phyloP scores from a whole-genome alignment of 2,888 invertebrate genomes.

The Heteromyza rotundicornis region DNA sequence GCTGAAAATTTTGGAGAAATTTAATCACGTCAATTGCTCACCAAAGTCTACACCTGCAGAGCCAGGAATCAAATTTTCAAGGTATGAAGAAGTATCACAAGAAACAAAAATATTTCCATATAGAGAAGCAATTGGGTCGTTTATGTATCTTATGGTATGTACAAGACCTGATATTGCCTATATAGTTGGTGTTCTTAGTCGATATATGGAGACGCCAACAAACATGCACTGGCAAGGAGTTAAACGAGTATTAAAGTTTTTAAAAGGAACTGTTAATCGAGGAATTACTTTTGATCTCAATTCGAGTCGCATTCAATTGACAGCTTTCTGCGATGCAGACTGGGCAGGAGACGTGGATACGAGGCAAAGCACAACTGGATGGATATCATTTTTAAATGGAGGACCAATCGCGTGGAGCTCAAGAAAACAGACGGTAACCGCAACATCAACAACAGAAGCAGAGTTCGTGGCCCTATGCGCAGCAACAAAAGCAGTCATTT shows the following conservation, averaged over 20 bases:
- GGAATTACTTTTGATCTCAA: constrained; percentile 21
- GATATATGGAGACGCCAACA: constrained; percentile 24
- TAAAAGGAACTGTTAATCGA: constrained; percentile 20
- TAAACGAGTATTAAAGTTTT: constrained; percentile 28
- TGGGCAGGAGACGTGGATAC: constrained; percentile 14
- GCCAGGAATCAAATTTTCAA: constrained; percentile 16
- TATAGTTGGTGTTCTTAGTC: constrained; percentile 17
- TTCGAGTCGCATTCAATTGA: neutral
- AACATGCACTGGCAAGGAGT: constrained; percentile 25
- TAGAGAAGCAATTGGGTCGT: constrained; percentile 24
- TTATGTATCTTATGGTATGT: constrained; percentile 22
- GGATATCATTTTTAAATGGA: constrained; percentile 17
- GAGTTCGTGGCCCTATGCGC: constrained; percentile 17
- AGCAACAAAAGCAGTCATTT: neutral
- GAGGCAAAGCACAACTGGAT: constrained; percentile 14
- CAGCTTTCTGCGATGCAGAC: constrained; percentile 17
- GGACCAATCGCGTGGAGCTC: constrained; percentile 6
- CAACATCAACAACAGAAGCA: constrained; percentile 3
- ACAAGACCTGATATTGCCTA: constrained; percentile 25
- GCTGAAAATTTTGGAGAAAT: constrained; percentile 2
- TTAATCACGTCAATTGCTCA: constrained; percentile 7
- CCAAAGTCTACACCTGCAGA: constrained; percentile 21
- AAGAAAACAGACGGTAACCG: constrained; percentile 8
- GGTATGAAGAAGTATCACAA: constrained; percentile 2
- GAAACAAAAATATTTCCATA: constrained; percentile 25